Percentiles rank a stretch among this genome's conserved stretches.
Conservation (phyloP, 2,888 invertebrate genomes). For the Drosophila hamatofila region DNA sequence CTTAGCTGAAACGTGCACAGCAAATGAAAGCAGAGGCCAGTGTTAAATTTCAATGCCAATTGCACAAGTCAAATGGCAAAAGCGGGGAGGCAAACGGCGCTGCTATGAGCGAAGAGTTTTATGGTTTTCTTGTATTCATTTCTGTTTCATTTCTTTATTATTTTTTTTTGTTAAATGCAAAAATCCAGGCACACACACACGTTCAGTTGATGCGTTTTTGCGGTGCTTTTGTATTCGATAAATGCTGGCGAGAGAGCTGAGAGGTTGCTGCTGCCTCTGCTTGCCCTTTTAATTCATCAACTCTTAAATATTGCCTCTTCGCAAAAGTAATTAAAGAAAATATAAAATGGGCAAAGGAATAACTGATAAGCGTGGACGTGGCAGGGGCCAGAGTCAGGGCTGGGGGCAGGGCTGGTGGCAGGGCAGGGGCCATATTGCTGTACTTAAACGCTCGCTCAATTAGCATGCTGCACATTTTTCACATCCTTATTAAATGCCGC, state of each 20-base stretch:
- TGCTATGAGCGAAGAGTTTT: conserved; percentile 19
- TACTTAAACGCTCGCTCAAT: conserved; percentile 61
- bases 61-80: conserved; percentile 53
- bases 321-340: conserved; percentile 47
- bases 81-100: not conserved
- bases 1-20: conserved; percentile 49
- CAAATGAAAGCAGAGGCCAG: conserved; percentile 53
- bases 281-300: conserved; percentile 55
- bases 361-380: conserved; percentile 36
- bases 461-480: conserved; percentile 72
- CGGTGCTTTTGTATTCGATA: conserved; percentile 53
- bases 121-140: conserved; percentile 23
- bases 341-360: conserved; percentile 40
- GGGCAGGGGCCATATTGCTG: conserved; percentile 2
- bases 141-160: not conserved
- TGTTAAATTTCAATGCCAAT: conserved; percentile 77
- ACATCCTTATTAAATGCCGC: conserved; percentile 72
- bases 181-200: conserved; percentile 17
- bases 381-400: not conserved
- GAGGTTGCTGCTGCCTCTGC: not conserved
- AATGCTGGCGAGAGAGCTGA: conserved; percentile 44
- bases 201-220: conserved; percentile 27
- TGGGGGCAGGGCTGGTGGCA: not conserved
- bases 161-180: conserved; percentile 39
- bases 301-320: conserved; percentile 53